Evolutionary conservation across 2,888 invertebrate species (phyloP).

Genomic region (Ormyrus thymus): DNA sequence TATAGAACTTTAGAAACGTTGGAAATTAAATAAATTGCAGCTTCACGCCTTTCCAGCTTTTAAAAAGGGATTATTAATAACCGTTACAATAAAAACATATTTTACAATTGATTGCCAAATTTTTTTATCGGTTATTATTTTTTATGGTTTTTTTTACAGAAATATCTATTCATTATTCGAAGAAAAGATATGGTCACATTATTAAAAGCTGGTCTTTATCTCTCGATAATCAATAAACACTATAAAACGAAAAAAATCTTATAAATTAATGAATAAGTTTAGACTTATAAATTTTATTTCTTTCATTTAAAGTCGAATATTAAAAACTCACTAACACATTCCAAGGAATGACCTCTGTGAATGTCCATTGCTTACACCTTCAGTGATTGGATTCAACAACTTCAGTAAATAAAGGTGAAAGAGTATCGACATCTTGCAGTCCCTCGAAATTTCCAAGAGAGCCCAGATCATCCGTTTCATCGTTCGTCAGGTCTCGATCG

Average conservation of each 20-base stretch:
- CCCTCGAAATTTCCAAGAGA: conserved; percentile 71
- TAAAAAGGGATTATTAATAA: conserved; percentile 14
- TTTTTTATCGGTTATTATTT: too few species aligned
- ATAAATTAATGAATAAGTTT: conserved; percentile 21
- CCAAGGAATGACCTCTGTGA: conserved; percentile 31
- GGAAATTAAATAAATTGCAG: conserved; percentile 39
- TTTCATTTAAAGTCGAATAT: conserved; percentile 34
- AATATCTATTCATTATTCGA: not conserved
- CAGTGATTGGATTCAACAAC: conserved; percentile 72
- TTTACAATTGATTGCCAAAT: not conserved
- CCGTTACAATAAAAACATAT: conserved; percentile 9
- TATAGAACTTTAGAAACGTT: conserved; percentile 18
- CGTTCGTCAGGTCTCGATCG: conserved; percentile 66
- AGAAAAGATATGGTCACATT: conserved; percentile 41
- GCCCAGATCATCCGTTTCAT: conserved; percentile 68
- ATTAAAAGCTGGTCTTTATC: conserved; percentile 39
- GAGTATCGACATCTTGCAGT: conserved; percentile 70
- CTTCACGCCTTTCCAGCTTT: conserved; percentile 17
- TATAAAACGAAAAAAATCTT: conserved; percentile 9
- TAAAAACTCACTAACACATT: conserved; percentile 43
- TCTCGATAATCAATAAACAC: conserved; percentile 16
- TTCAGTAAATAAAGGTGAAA: conserved; percentile 72
- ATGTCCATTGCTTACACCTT: conserved; percentile 50
- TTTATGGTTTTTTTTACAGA: not conserved
- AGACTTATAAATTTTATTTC: conserved; percentile 23